Base-by-base conservation (phyloP, 2,113 vertebrate genomes). In the Platichthys stellatus region DNA sequence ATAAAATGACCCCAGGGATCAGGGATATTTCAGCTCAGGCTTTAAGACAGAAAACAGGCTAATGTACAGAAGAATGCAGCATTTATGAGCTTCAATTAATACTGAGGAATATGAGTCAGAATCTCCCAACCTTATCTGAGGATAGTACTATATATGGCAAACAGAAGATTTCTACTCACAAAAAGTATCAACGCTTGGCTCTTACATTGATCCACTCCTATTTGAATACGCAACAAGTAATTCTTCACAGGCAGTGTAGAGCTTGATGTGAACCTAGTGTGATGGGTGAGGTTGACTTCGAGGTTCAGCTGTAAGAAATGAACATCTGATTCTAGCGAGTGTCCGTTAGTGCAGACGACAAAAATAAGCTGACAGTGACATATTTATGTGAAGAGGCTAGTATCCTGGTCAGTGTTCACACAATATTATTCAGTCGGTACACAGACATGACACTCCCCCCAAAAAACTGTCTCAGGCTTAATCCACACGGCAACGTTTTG, bases 331-430 rank as follows among this genome's bases (percentile, higher is more conserved):
- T 71, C 24, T 3, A 18, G 8, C 1, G 20, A 35, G 47, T 26
- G 20, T 45, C 59, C 12, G 23, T 76, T 68, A 61, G 21, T 70
- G 43, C 60, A 71, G 11, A 43, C 61, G 28, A 70, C 20, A 60
- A 17, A 17, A 61, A 31, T 72, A 63, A 71, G 23, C 15, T 68
- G 13, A 56, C 72, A 40, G 20, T 70, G 59, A 77, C n/a, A 73
- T 24, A 35, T 59, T 72, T 11, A 49, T 80, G 63, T 58, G 43
- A 67, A 64, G 21, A 8, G 8, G 61, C 76, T 78, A 76, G 73
- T 76, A 63, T 74, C 24, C 40, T 24, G 9, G 31, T 75, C 57
- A 76, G 26, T 53, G 59, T 58, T 54, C 62, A 43, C n/a, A 58
- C 68, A 35, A 51, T 68, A 58, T 40, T 69, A 73, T 61, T 70